Conservation (phyloP, 2,797 vertebrate genomes). For the Cryptoprocta ferox region DNA sequence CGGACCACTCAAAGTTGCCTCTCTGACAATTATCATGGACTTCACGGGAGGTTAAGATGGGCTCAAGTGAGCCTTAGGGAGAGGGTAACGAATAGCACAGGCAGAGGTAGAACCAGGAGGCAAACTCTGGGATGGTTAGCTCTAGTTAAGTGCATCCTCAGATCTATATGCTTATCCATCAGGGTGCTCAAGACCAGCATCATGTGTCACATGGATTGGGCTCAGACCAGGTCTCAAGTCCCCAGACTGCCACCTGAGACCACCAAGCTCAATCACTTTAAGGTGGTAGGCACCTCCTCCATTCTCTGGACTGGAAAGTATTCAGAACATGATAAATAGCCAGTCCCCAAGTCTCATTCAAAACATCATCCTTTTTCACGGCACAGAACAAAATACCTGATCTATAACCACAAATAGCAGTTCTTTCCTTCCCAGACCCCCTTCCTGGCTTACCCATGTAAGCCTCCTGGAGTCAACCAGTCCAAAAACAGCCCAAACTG, state of each 20-base stretch:
- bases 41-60: neutral
- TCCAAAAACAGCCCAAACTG: neutral
- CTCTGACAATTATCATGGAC: neutral
- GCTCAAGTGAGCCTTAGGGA: neutral
- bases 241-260: neutral
- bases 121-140: neutral
- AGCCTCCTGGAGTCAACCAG: neutral
- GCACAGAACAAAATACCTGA: neutral
- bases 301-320: neutral
- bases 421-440: neutral
- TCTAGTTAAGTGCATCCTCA: neutral
- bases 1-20: neutral
- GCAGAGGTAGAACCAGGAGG: neutral
- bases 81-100: rapidly evolving
- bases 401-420: neutral
- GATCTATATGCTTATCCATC: rapidly evolving
- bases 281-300: neutral
- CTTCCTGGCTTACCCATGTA: neutral
- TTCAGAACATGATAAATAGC: neutral
- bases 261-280: neutral
- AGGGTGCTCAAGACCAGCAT: no score
- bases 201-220: neutral
- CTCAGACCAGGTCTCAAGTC: neutral
- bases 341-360: neutral
- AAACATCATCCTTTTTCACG: neutral